Conservation (phyloP, 2,888 invertebrate species). For the Philopedon plagiatum region DNA sequence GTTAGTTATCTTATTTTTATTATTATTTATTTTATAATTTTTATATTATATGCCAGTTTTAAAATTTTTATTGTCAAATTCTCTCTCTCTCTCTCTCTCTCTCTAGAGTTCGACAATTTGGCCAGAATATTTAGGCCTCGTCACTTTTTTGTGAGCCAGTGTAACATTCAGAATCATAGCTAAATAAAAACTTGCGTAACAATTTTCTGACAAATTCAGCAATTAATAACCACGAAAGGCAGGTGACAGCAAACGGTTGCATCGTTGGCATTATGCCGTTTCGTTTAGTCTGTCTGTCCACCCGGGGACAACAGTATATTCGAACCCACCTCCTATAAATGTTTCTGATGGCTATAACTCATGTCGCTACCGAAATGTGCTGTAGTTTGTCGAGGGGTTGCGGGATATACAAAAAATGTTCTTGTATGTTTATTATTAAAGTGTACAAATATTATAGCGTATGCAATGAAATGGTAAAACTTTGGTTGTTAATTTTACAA, state of each 20-base stretch:
- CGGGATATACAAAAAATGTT: background rate
- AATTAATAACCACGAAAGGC: constrained; percentile 55
- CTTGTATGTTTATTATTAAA: background rate
- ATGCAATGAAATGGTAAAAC: too few species aligned
- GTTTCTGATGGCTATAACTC: constrained; percentile 68
- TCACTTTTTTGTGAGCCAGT: too few species aligned
- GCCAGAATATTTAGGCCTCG: too few species aligned
- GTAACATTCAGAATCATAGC: constrained; percentile 1
- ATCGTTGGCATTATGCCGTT: constrained; percentile 6
- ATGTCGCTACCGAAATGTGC: constrained; percentile 56
- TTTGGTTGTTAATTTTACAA: too few species aligned
- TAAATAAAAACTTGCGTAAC: constrained; percentile 53
- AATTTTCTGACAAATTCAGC: constrained; percentile 53
- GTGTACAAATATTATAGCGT: too few species aligned
- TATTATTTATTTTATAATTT: too few species aligned
- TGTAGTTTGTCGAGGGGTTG: constrained; percentile 6
- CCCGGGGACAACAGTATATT: constrained; percentile 29
- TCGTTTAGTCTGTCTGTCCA: constrained; percentile 25
- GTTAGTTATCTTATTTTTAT: too few species aligned
- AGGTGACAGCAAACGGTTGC: constrained; percentile 54
- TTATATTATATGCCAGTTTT: too few species aligned
- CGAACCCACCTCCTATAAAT: constrained; percentile 63
- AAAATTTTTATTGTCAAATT: too few species aligned
- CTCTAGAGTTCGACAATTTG: too few species aligned
- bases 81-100: too few species aligned